Conservation (phyloP, 30 jellyfish, hydroid and myxozoan genomes). For the Clytia hemisphaerica region DNA sequence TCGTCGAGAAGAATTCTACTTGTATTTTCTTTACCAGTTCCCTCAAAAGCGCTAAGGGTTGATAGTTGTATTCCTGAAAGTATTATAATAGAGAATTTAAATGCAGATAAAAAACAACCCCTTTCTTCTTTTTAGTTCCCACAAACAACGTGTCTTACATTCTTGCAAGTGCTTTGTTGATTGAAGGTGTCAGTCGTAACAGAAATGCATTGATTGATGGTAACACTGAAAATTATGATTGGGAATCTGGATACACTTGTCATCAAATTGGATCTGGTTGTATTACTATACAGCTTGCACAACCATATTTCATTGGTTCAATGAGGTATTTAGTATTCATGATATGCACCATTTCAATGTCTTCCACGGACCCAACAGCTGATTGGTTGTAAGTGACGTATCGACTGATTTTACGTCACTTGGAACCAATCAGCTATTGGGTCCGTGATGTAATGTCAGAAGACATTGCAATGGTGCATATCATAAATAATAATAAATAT, state of each 20-base stretch:
- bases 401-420: background rate
- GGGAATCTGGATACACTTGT: constrained; percentile 95
- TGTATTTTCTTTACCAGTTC: too few relatives aligned
- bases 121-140: constrained; percentile 62
- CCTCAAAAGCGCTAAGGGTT: too few relatives aligned
- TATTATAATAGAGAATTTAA: too few relatives aligned
- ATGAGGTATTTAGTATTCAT: constrained; percentile 48
- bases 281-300: constrained; percentile 82
- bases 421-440: too few relatives aligned
- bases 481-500: too few relatives aligned
- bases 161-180: constrained; percentile 53
- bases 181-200: constrained; percentile 93
- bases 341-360: too few relatives aligned
- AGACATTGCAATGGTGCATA: background rate
- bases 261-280: constrained; percentile 97
- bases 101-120: too few relatives aligned
- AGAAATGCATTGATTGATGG: constrained; percentile 88
- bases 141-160: constrained; percentile 61
- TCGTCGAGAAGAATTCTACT: too few relatives aligned
- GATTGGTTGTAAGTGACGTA: background rate
- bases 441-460: too few relatives aligned
- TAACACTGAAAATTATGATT: constrained; percentile 63
- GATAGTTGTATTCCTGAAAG: too few relatives aligned
- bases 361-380: too few relatives aligned
- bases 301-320: constrained; percentile 68